A percentile compares a stretch with the other conserved stretches of the same genome.
These are phyloP conservation scores for Hirudo medicinalis DNA, from an alignment of 1,140 invertebrate species.

Conservation along the genomic window DNA sequence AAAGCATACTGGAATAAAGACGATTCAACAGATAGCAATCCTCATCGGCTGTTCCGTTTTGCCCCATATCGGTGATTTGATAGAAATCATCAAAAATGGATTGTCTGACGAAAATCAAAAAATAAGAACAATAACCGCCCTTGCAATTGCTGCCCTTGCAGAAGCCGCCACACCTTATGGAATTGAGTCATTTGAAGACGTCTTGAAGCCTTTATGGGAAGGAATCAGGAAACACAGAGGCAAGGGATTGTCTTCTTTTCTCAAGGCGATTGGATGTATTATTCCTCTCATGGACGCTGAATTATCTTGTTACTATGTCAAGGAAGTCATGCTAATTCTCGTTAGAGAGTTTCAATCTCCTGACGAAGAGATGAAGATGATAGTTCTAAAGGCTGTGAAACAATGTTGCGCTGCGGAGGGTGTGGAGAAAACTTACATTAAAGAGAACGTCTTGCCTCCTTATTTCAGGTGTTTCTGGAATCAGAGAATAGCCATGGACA, in stretches of 20 bases:
- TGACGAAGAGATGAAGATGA: slow-evolving; percentile 99
- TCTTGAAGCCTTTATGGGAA: slow-evolving; percentile 97
- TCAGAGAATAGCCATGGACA: slow-evolving; percentile 94
- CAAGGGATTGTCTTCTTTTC: slow-evolving; percentile 93
- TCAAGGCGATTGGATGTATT: slow-evolving; percentile 97
- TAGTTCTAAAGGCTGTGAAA: slow-evolving; percentile 98
- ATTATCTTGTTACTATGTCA: slow-evolving; percentile 97
- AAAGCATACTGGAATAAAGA: slow-evolving; percentile 95
- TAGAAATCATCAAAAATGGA: slow-evolving; percentile 97
- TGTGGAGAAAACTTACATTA: slow-evolving; percentile 97
- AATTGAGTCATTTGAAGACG: slow-evolving; percentile 98
- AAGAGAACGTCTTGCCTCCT: slow-evolving; percentile 94
- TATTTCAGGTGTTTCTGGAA: slow-evolving; percentile 99
- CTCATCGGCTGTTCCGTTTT: slow-evolving; percentile 98
- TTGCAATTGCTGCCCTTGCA: slow-evolving; percentile 84
- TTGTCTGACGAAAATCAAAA: slow-evolving; percentile 61
- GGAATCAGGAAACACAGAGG: slow-evolving; percentile 94
- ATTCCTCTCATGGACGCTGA: slow-evolving; percentile 99
- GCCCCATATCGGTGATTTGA: slow-evolving; percentile 89
- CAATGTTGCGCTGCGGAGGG: slow-evolving; percentile 99
- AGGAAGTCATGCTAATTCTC: slow-evolving; percentile 98
- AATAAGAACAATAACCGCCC: slow-evolving; percentile 86
- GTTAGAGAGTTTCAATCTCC: slow-evolving; percentile 98
- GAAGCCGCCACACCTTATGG: slow-evolving; percentile 98
- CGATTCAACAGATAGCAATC: slow-evolving; percentile 98